Base-by-base conservation (phyloP, 2,797 vertebrate genomes). In the Xiphophorus birchmanni region DNA sequence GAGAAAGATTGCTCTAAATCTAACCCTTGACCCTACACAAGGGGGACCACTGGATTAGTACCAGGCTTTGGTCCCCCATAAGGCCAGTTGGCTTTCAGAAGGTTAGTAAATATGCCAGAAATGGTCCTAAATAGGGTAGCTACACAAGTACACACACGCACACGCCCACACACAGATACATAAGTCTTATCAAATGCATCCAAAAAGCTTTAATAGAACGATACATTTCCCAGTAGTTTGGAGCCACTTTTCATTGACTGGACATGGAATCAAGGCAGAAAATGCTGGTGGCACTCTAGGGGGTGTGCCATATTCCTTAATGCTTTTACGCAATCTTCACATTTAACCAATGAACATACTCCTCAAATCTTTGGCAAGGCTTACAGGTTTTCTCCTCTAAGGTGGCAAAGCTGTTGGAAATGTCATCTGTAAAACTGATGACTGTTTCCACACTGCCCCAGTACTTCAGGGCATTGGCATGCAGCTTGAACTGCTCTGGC, bases 391-490 rank as follows among this genome's bases (percentile, higher is more conserved):
- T 32, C 29, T 52, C 47, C 54, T 50, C 7, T 9, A 29, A 4
- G 35, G 21, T 48, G 69, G 40, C 18, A 54, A 78, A 71, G 48
- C 76, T 29, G 37, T 11, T 71, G 76, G 47, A 78, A 78, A 42
- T 56, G 50, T 44, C 40, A 78, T 52, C 37, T 78, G 67, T 42
- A 72, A 56, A 56, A 72, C 35, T 23, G 13, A 78, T 72, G 67
- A 23, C 45, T 6, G 32, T 56, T 71, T 54, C 42, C n/a, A 67
- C 45, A n/a, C 26, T 52, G 48, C 56, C 37, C 35, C 37, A 42
- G 67, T 18, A 54, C 37, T 52, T 45, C 17, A 3, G 77, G 48
- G 26, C 21, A 26, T 54, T 78, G 48, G 35, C 63, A 78, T 47
- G 7, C 15, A 76, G 17, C 63, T 23, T 37, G 10, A 23, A 67